These are phyloP conservation scores for Dolichallabes microphthalmus DNA, from an alignment of 2,113 vertebrate genomes.

Conservation along the genomic window DNA sequence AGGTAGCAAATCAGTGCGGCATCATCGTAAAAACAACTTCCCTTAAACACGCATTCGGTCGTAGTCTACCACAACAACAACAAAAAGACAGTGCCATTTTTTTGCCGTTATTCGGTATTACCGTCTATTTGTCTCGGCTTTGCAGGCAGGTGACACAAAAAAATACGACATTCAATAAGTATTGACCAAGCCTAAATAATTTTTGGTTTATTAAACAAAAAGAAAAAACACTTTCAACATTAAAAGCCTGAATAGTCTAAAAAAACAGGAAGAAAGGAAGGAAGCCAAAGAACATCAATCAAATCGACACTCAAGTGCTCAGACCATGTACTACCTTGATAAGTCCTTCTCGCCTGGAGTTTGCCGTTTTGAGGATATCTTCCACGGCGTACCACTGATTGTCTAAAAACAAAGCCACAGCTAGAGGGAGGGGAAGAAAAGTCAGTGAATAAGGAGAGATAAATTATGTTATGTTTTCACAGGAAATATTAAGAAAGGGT, in stretches of 20 bases:
- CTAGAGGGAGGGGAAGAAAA: slow-evolving; percentile 64
- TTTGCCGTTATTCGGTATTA: too few species aligned
- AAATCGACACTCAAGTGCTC: background rate
- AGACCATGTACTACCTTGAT: slow-evolving; percentile 69
- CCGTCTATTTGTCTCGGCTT: too few species aligned
- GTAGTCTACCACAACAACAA: too few species aligned
- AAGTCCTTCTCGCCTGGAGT: slow-evolving; percentile 74
- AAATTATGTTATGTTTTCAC: background rate
- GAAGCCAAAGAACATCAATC: background rate
- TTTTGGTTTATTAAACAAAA: background rate
- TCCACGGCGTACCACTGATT: slow-evolving; percentile 81
- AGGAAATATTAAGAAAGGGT: background rate
- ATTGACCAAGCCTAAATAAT: background rate
- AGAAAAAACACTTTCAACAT: background rate
- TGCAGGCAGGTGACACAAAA: too few species aligned
- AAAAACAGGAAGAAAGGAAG: background rate
- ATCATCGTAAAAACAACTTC: too few species aligned
- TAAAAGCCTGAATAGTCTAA: background rate
- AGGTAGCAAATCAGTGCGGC: too few species aligned
- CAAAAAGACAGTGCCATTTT: too few species aligned
- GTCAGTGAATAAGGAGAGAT: background rate
- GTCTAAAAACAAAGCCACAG: slow-evolving; percentile 81
- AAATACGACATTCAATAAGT: background rate
- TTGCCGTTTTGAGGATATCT: slow-evolving; percentile 79
- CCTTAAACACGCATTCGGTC: too few species aligned